These are phyloP conservation scores for Pollimyrus isidori DNA, from an alignment of 2,113 vertebrate species.

Conservation along the genomic window DNA sequence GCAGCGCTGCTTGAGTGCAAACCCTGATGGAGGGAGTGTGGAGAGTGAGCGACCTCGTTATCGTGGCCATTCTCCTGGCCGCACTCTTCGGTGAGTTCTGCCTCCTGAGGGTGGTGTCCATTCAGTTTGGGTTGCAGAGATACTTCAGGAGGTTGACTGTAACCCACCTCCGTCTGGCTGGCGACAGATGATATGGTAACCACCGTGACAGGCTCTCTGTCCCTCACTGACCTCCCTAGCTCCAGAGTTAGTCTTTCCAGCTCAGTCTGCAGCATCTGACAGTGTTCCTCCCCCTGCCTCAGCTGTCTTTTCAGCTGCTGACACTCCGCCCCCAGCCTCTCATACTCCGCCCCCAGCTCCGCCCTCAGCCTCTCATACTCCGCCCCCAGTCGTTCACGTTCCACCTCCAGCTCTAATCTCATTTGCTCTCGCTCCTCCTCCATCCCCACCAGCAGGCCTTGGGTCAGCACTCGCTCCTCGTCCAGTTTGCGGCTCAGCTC, in stretches of 20 bases:
- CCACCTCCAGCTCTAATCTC: constrained; percentile 85
- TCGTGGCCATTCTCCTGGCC: constrained; percentile 49
- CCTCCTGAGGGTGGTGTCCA: constrained; percentile 58
- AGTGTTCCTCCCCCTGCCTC: constrained; percentile 75
- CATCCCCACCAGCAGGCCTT: constrained; percentile 71
- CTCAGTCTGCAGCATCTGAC: constrained; percentile 72
- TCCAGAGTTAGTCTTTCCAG: constrained; percentile 68
- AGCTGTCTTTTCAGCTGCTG: constrained; percentile 42
- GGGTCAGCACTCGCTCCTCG: constrained; percentile 65
- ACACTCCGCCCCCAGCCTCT: constrained; percentile 59
- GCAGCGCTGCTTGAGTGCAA: constrained; percentile 76
- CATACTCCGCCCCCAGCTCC: constrained; percentile 70
- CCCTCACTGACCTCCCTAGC: constrained; percentile 36
- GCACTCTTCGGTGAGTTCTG: constrained; percentile 44
- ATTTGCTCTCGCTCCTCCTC: constrained; percentile 73
- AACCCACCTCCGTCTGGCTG: constrained; percentile 69
- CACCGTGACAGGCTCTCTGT: constrained; percentile 30
- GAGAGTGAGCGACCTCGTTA: constrained; percentile 45
- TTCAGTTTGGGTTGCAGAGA: constrained; percentile 66
- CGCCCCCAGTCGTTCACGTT: constrained; percentile 75
- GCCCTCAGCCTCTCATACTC: constrained; percentile 72
- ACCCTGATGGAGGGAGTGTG: constrained; percentile 50
- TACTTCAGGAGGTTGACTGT: constrained; percentile 44
- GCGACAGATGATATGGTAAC: constrained; percentile 47
- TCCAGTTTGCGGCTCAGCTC: constrained; percentile 76